phyloP scores from a whole-genome alignment of 2,113 vertebrate genomes.

The Mirza zaza region DNA sequence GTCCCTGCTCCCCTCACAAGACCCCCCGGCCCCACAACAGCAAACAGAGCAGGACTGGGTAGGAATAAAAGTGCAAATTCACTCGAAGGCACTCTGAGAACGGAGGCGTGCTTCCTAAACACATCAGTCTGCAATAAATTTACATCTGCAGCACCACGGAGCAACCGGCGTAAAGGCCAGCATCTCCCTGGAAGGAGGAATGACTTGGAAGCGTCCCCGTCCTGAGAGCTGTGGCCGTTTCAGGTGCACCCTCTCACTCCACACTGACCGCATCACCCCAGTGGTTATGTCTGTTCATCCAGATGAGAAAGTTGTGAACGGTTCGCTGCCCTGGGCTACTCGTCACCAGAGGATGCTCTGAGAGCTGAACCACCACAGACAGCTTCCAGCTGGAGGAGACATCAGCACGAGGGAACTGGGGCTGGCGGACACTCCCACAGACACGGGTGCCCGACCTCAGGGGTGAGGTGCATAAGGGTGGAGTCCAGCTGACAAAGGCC shows the following conservation, averaged over 20 bases:
- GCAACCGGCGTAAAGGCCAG: neutral
- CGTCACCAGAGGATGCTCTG: neutral
- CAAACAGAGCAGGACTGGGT: too few species aligned
- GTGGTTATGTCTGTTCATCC: neutral
- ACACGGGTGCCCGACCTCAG: neutral
- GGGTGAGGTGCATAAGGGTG: too few species aligned
- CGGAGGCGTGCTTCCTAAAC: neutral
- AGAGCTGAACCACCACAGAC: neutral
- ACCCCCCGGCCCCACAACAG: neutral
- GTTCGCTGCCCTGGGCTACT: neutral
- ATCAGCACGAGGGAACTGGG: neutral
- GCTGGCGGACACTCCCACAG: accelerated
- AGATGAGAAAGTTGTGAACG: neutral
- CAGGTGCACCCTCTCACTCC: too few species aligned
- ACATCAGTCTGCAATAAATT: neutral
- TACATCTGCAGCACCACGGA: neutral
- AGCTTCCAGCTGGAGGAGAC: neutral
- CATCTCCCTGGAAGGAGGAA: too few species aligned
- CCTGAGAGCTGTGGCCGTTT: neutral
- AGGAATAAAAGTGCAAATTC: neutral
- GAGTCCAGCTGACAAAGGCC: neutral
- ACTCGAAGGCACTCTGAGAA: neutral
- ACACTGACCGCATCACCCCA: too few species aligned
- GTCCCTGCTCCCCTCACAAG: neutral
- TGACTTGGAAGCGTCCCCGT: neutral